These are phyloP conservation scores for Polydrusus tereticollis DNA, from an alignment of 2,888 invertebrate genomes.

Conservation along the genomic window DNA sequence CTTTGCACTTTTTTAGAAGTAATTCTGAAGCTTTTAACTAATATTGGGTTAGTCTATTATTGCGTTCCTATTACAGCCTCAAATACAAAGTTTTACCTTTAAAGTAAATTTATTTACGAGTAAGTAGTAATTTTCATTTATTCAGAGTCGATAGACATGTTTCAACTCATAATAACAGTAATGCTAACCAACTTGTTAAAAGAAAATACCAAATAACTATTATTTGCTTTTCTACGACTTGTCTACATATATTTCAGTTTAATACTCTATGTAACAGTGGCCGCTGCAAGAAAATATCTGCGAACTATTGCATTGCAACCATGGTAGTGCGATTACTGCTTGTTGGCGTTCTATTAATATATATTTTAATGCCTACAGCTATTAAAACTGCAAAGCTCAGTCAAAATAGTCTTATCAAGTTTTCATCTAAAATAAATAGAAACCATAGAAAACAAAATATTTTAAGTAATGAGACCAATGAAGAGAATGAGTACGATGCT, in stretches of 20 bases:
- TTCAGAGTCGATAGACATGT: too few species aligned
- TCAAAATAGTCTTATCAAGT: not conserved
- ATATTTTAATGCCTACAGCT: not conserved
- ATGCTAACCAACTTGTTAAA: slow-evolving; percentile 4
- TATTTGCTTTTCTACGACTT: not conserved
- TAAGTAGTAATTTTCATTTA: too few species aligned
- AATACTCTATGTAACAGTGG: not conserved
- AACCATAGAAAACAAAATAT: not conserved
- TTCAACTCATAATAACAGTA: too few species aligned
- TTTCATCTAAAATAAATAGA: not conserved
- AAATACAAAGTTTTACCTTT: too few species aligned
- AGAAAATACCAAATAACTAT: not conserved
- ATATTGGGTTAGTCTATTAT: too few species aligned
- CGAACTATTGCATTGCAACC: not conserved
- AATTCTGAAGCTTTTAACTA: too few species aligned
- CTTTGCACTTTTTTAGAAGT: too few species aligned
- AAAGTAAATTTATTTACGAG: too few species aligned
- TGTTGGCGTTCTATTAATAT: not conserved
- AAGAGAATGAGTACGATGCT: not conserved
- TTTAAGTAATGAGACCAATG: not conserved
- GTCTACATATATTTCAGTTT: not conserved
- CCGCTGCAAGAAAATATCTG: not conserved
- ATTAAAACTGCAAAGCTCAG: not conserved
- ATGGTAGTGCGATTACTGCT: not conserved
- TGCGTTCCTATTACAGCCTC: too few species aligned